Percentiles rank a stretch among this genome's conserved stretches.
Conservation (phyloP, 1,140 invertebrate species). For the Heliconius hewitsoni region DNA sequence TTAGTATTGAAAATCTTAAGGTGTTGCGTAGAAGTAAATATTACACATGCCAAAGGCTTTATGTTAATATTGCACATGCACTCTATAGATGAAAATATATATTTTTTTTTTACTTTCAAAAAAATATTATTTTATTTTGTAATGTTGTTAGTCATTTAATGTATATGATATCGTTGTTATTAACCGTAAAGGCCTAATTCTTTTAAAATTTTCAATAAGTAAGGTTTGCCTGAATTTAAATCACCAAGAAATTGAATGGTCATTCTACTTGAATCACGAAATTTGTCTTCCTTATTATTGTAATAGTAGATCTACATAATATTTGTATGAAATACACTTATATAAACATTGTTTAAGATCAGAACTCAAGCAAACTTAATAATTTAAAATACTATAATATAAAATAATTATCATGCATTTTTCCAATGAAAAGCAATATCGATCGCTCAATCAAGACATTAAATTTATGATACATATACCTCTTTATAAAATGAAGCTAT, state of each 20-base stretch:
- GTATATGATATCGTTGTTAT: not conserved
- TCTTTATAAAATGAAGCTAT: conserved; percentile 51
- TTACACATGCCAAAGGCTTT: conserved; percentile 10
- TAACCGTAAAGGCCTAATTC: not conserved
- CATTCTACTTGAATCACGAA: not conserved
- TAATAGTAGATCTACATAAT: not conserved
- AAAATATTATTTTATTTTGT: not conserved
- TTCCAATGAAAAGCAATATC: conserved; percentile 53
- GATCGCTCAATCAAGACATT: conserved; percentile 33
- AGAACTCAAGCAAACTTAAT: conserved; percentile 13
- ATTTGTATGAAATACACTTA: not conserved
- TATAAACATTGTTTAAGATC: conserved; percentile 8
- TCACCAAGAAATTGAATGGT: not conserved
- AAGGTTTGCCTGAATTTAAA: not conserved
- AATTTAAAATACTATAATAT: conserved; percentile 30
- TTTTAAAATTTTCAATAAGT: not conserved
- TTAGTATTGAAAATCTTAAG: not conserved
- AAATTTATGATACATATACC: conserved; percentile 23
- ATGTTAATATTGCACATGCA: conserved; percentile 15
- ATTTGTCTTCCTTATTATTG: not conserved
- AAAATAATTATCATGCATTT: conserved; percentile 57
- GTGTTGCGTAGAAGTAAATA: not conserved
- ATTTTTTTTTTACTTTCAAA: not conserved
- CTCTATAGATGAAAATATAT: not conserved
- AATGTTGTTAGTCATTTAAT: not conserved